A percentile compares a stretch with the other conserved stretches of the same genome.
phyloP scores from a whole-genome alignment of 2,888 invertebrate species.

The Abrostola triplasia region DNA sequence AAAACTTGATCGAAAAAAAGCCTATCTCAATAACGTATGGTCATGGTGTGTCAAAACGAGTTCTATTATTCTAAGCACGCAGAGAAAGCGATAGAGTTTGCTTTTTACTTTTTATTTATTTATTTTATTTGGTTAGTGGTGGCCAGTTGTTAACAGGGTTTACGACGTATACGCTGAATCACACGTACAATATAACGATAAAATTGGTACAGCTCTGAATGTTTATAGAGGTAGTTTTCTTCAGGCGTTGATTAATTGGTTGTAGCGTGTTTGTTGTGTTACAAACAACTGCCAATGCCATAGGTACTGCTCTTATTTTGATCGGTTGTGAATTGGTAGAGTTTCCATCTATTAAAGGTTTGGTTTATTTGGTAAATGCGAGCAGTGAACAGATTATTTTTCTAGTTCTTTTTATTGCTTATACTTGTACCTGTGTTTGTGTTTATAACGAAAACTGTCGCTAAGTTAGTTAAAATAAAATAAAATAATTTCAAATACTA shows the following conservation, averaged over 20 bases:
- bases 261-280: no score
- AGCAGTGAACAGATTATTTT: no score
- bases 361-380: no score
- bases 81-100: constrained; percentile 59
- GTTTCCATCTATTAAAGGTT: no score
- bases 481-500: no score
- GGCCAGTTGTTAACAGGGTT: constrained; percentile 27
- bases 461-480: no score
- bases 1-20: constrained; percentile 36
- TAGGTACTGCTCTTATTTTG: no score
- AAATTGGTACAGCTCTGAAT: neutral
- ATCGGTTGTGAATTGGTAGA: no score
- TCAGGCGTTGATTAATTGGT: neutral
- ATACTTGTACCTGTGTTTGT: no score
- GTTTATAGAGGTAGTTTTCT: neutral
- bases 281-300: no score
- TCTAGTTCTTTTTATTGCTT: no score
- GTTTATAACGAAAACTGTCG: no score
- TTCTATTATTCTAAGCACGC: constrained; percentile 38
- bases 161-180: constrained; percentile 10
- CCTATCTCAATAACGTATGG: constrained; percentile 46
- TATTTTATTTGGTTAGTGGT: constrained; percentile 52
- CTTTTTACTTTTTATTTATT: constrained; percentile 59
- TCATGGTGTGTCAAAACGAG: constrained; percentile 40
- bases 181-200: neutral